These are phyloP conservation scores for Sinocyclocheilus anophthalmus DNA, from an alignment of 2,113 vertebrate genomes.

Conservation along the genomic window DNA sequence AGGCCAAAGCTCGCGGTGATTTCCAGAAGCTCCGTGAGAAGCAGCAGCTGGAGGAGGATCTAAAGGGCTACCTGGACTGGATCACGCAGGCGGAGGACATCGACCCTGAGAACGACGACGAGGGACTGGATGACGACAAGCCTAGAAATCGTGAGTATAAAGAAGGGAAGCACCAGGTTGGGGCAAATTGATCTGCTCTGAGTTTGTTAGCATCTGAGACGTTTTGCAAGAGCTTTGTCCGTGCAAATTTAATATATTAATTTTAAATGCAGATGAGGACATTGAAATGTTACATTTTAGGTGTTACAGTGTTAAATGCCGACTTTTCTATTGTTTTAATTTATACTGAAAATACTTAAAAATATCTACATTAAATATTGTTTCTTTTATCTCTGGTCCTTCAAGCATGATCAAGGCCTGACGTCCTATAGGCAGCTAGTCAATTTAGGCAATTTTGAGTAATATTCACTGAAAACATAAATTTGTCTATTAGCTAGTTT, in stretches of 20 bases:
- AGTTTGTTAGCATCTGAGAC: neutral
- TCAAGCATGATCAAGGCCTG: too few species aligned
- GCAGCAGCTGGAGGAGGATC: conserved; percentile 95
- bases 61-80: conserved; percentile 99
- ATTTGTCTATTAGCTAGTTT: too few species aligned
- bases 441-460: too few species aligned
- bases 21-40: conserved; percentile 98
- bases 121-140: conserved; percentile 95
- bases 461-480: too few species aligned
- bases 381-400: too few species aligned
- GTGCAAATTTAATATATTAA: neutral
- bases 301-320: too few species aligned
- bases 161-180: neutral
- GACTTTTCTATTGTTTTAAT: too few species aligned
- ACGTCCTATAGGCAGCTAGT: too few species aligned
- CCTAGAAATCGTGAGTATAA: conserved; percentile 91
- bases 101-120: conserved; percentile 97
- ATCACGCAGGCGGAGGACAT: conserved; percentile 99
- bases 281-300: neutral
- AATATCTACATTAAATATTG: too few species aligned
- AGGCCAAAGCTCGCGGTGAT: conserved; percentile 95
- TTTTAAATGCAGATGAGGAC: neutral
- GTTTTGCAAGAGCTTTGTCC: neutral
- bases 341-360: too few species aligned
- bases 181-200: neutral